Conservation (phyloP, 2,113 vertebrate genomes). For the Sclerurus mexicanus region DNA sequence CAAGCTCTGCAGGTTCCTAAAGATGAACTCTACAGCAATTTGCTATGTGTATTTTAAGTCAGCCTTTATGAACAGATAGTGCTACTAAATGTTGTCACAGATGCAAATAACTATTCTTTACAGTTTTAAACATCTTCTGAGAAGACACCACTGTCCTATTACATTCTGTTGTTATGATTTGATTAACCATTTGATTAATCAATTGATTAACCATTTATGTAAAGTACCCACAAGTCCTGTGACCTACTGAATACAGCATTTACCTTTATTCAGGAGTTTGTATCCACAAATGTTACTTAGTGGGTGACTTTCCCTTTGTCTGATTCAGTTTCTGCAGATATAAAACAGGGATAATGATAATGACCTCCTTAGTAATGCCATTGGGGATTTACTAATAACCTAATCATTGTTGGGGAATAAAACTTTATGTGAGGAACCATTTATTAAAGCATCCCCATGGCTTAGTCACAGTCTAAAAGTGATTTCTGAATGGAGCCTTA, state of each 20-base stretch:
- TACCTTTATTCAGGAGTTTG: neutral
- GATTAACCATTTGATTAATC: neutral
- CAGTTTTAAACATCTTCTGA: neutral
- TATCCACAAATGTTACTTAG: neutral
- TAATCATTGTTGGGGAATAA: slow-evolving; percentile 57
- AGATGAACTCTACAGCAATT: neutral
- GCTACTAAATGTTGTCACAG: neutral
- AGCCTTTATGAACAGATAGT: neutral
- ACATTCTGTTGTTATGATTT: neutral
- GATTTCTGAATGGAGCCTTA: slow-evolving; percentile 44
- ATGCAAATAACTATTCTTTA: neutral
- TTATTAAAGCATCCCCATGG: slow-evolving; percentile 37
- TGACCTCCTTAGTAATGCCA: slow-evolving; percentile 47
- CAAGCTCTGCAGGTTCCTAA: neutral
- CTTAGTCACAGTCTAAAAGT: slow-evolving; percentile 14
- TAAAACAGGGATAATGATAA: slow-evolving; percentile 52
- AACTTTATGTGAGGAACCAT: slow-evolving; percentile 43
- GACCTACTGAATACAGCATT: neutral
- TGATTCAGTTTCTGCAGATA: slow-evolving; percentile 12
- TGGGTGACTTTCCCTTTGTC: slow-evolving; percentile 11
- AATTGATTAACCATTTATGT: neutral
- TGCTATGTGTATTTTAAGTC: neutral
- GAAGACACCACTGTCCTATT: neutral
- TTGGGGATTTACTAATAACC: slow-evolving; percentile 55
- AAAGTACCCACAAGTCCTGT: neutral